Base-by-base conservation (phyloP, 2,797 vertebrate genomes). In the Orientallactaga sibirica region DNA sequence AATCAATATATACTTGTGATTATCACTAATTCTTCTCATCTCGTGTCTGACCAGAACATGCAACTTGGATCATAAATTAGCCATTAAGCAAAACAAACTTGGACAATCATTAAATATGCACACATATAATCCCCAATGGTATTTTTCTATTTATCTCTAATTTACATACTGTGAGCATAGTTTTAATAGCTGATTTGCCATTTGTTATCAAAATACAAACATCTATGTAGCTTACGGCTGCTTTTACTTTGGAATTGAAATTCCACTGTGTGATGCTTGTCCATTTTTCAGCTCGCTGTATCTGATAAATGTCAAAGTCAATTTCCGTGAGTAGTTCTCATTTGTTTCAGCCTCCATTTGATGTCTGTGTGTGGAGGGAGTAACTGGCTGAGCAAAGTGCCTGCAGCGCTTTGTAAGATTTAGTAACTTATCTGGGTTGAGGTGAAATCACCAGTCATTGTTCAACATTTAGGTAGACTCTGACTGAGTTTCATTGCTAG, bases 341-440 rank as follows among this genome's bases (percentile, higher is more conserved):
- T 70, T 15, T 86, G 67, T 91, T 79, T n/a, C 0, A 29, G 61
- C 7, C 0, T 66, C 9, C 37, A 3, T 73, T 93, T 86, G 43
- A 93, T 48, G 66, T 61, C 70, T 92, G 2, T 18, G 82, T 24
- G 82, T n/a, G 74, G 1, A 11, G 4, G 68, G 90, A 82, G 77
- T 20, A 88, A 4, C 22, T 24, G 24, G 0, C 6, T 82, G 86
- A 94, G 18, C 14, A 94, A 96, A 96, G 88, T 86, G 27, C 25
- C 93, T 94, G 78, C 58, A 94, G 41, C 16, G 58, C 77, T 86
- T 70, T 85, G 82, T 68, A 96, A 94, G 76, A 97, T 74, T 90
- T 68, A 84, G 94, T 94, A 81, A 95, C 20, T 97, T 95, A 89
- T 96, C 43, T 79, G 73, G 33, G 92, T 81, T 90, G 91, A 80